Percentiles rank a stretch among this genome's conserved stretches.
Conservation (phyloP, 1,140 invertebrate species). For the Amyelois transitella region DNA sequence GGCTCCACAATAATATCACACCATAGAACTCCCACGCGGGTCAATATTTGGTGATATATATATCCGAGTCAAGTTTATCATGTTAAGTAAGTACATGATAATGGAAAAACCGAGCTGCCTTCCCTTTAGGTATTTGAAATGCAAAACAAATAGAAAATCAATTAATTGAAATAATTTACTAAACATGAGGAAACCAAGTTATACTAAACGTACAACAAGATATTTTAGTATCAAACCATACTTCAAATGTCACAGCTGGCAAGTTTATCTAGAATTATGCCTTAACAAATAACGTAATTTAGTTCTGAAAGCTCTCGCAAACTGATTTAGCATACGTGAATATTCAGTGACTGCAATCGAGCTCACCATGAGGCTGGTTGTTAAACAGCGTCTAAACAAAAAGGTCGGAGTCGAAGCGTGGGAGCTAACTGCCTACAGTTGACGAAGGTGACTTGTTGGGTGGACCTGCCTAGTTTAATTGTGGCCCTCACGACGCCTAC, state of each 20-base stretch:
- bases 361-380: conserved; percentile 28
- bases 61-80: not conserved
- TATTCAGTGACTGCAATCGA: conserved; percentile 34
- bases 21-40: conserved; percentile 40
- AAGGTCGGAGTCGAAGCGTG: conserved; percentile 46
- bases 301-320: conserved; percentile 23
- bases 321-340: conserved; percentile 38
- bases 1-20: conserved; percentile 33
- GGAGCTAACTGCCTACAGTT: conserved; percentile 37
- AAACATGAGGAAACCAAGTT: conserved; percentile 8
- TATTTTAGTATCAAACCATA: conserved; percentile 6
- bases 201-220: conserved; percentile 4
- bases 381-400: conserved; percentile 29
- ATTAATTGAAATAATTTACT: not conserved
- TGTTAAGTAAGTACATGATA: not conserved
- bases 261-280: conserved; percentile 5
- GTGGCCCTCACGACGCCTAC: conserved; percentile 33
- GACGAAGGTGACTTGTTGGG: conserved; percentile 39
- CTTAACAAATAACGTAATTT: conserved; percentile 10
- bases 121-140: not conserved
- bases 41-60: conserved; percentile 23
- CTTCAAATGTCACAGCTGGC: conserved; percentile 1
- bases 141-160: not conserved
- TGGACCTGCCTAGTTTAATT: conserved; percentile 39
- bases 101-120: not conserved